These are phyloP conservation scores for Ploceus nigricollis DNA, from an alignment of 2,113 vertebrate species.

Conservation along the genomic window DNA sequence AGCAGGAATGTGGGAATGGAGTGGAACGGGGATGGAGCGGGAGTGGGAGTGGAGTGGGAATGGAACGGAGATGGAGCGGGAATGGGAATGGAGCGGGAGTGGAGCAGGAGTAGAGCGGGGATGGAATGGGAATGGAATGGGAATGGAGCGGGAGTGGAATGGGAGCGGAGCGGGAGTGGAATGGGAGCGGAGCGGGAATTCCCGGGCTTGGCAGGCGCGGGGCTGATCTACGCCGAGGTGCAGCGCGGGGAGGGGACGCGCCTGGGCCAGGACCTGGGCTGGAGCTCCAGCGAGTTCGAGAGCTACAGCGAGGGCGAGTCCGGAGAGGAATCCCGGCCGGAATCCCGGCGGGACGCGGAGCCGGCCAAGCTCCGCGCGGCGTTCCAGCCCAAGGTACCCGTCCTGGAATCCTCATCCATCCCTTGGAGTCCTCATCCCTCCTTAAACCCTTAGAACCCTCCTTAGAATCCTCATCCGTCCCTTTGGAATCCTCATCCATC, in stretches of 20 bases:
- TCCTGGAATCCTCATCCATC: neutral
- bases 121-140: neutral
- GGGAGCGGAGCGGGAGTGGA: neutral
- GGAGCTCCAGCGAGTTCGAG: neutral
- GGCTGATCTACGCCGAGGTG: neutral
- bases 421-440: no score
- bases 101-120: no score
- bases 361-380: neutral
- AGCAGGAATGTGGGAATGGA: neutral
- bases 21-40: neutral
- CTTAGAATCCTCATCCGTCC: neutral
- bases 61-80: neutral
- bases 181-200: no score
- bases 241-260: neutral
- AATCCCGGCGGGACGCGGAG: neutral
- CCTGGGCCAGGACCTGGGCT: neutral
- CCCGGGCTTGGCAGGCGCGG: neutral
- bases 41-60: neutral
- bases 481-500: neutral
- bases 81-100: no score
- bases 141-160: no score
- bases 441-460: no score
- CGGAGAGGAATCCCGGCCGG: neutral
- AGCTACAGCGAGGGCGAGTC: neutral
- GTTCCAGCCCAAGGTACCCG: neutral